phyloP scores from a whole-genome alignment of 2,797 vertebrate species.

The Sebastes ruberrimus region DNA sequence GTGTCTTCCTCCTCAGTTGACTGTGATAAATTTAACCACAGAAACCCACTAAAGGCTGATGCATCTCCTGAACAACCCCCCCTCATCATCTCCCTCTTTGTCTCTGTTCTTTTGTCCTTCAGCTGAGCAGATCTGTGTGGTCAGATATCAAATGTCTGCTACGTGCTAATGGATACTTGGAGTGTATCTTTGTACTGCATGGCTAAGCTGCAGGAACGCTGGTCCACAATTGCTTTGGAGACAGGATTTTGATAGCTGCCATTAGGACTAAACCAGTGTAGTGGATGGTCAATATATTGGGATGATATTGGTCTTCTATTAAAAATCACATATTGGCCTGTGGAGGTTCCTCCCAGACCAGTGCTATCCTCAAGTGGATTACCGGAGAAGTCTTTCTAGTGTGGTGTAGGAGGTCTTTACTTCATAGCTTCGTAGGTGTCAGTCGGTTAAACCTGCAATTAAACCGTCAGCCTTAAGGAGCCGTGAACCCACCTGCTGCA shows the following conservation, averaged over 20 bases:
- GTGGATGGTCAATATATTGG: background rate
- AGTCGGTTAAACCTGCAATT: slow-evolving; percentile 41
- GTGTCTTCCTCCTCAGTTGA: slow-evolving; percentile 60
- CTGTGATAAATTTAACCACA: slow-evolving; percentile 71
- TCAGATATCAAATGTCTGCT: slow-evolving; percentile 74
- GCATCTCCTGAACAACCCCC: slow-evolving; percentile 8
- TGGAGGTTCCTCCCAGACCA: background rate
- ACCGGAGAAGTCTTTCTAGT: background rate
- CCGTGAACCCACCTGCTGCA: background rate
- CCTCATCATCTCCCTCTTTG: slow-evolving; percentile 5
- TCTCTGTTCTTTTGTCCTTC: slow-evolving; percentile 73
- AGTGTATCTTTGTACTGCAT: slow-evolving; percentile 17
- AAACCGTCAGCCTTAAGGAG: slow-evolving; percentile 10
- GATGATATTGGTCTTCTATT: background rate
- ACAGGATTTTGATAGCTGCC: background rate
- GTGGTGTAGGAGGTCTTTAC: slow-evolving; percentile 24
- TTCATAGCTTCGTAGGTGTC: slow-evolving; percentile 20
- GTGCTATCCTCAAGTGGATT: background rate
- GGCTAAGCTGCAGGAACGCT: slow-evolving; percentile 11
- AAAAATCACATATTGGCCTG: background rate
- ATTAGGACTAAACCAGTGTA: background rate
- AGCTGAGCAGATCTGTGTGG: slow-evolving; percentile 65
- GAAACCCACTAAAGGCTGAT: slow-evolving; percentile 57
- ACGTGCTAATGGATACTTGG: slow-evolving; percentile 67
- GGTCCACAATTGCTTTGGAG: background rate